Conservation (phyloP, 2,888 invertebrate species). For the Plagodis pulveraria region DNA sequence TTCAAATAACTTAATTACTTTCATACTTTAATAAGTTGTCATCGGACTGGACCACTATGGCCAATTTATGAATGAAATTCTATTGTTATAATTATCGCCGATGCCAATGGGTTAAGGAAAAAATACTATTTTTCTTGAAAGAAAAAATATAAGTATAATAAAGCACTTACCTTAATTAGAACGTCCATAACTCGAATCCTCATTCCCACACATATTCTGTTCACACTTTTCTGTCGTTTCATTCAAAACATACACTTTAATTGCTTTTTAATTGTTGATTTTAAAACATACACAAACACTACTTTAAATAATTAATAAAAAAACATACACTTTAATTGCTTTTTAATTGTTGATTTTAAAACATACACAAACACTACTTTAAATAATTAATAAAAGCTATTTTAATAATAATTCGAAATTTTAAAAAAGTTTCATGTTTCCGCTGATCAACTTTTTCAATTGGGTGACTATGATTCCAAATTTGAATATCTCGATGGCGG, state of each 20-base stretch:
- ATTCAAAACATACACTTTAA: constrained; percentile 12
- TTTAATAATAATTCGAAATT: constrained; percentile 13
- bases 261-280: constrained; percentile 29
- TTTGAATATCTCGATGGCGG: constrained; percentile 75
- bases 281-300: constrained; percentile 44
- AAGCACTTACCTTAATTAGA: constrained; percentile 45
- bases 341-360: constrained; percentile 32
- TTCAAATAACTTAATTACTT: no score
- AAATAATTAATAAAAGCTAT: constrained; percentile 5
- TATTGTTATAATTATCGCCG: no score
- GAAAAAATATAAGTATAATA: neutral
- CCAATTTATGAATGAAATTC: no score
- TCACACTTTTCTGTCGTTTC: constrained; percentile 15
- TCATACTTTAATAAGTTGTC: no score
- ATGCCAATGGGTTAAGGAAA: no score
- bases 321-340: constrained; percentile 17
- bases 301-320: constrained; percentile 9
- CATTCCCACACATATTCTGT: constrained; percentile 16
- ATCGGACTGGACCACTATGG: no score
- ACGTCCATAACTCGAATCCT: constrained; percentile 38
- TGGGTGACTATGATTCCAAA: constrained; percentile 39
- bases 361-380: constrained; percentile 41
- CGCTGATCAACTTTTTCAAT: constrained; percentile 21
- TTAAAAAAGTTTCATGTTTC: constrained; percentile 14
- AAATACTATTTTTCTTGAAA: no score